Base-by-base conservation (phyloP, 2,797 vertebrate species). In the Cyclura pinguis region DNA sequence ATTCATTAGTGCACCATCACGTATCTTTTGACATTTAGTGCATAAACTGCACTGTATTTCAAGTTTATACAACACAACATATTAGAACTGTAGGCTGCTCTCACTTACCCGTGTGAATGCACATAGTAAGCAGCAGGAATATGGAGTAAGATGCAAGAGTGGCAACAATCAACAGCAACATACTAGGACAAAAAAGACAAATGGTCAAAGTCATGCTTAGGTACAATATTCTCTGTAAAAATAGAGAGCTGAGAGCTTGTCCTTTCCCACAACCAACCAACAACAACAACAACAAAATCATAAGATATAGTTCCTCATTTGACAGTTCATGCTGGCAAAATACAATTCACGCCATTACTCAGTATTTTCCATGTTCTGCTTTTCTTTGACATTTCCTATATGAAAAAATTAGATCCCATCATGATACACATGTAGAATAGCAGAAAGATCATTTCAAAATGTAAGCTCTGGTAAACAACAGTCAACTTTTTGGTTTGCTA, bases 121-220 rank as follows among this genome's bases (percentile, higher is more conserved):
- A 99, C 95, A 99, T 97, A 89, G 96, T 98, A 89, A 99, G 98
- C 83, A 99, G 98, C 42, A 99, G 98, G 93, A 99, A 98, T 89
- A 99, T 97, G 35, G 99, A 99, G 90, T 98, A 99, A 14, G 97
- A 94, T 87, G 99, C 98, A 95, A 99, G 95, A 91, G 96, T 90
- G 85, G 99, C 98, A 86, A 99, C 98, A 14, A 98, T 77, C 89
- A 98, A 93, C 97, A 99, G 96, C 96, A 99, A 96, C 95, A 99
- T 93, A 95, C 99, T 99, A 89, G 88, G 95, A 83, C 38, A 93
- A 32, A 94, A 96, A 92, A 94, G 0, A 92, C 3, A 74, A 42
- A 91, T 5, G 24, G 80, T 96, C 91, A 96, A 74, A 50, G 32
- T 50, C 86, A 57, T 2, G 86, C 67, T 14, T 35, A 59, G 50